phyloP scores from a whole-genome alignment of 2,797 vertebrate genomes.

The Lycodopsis pacificus region DNA sequence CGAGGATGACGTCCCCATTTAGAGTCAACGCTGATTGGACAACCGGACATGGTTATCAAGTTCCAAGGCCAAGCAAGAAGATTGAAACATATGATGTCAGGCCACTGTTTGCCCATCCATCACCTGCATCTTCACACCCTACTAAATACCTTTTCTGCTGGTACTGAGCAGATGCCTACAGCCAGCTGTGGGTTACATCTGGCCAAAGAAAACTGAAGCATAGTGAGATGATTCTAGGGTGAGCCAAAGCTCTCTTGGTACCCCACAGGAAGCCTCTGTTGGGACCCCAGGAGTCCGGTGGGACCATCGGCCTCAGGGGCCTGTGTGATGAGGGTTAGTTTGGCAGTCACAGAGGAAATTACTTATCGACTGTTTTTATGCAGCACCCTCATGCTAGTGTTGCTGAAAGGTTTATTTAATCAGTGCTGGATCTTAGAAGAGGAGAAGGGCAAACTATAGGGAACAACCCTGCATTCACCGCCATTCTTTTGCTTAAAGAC shows the following conservation, averaged over 20 bases:
- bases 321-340: constrained; percentile 3
- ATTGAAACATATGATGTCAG: background rate
- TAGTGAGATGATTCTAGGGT: constrained; percentile 8
- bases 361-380: constrained; percentile 49
- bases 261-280: constrained; percentile 20
- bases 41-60: background rate
- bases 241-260: constrained; percentile 5
- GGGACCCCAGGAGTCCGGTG: background rate
- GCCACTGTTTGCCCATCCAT: background rate
- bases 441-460: background rate
- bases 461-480: constrained; percentile 1
- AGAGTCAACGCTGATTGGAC: background rate
- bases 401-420: constrained; percentile 36
- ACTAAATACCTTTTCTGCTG: background rate
- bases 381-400: background rate
- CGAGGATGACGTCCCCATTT: background rate
- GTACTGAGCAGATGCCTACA: constrained; percentile 18
- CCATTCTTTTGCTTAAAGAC: background rate
- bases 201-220: background rate
- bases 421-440: constrained; percentile 24
- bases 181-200: constrained; percentile 30
- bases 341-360: constrained; percentile 46
- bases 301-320: constrained; percentile 14
- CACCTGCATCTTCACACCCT: background rate
- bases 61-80: background rate